Base-by-base conservation (phyloP, 2,113 vertebrate species). In the Ibidorhyncha struthersii region DNA sequence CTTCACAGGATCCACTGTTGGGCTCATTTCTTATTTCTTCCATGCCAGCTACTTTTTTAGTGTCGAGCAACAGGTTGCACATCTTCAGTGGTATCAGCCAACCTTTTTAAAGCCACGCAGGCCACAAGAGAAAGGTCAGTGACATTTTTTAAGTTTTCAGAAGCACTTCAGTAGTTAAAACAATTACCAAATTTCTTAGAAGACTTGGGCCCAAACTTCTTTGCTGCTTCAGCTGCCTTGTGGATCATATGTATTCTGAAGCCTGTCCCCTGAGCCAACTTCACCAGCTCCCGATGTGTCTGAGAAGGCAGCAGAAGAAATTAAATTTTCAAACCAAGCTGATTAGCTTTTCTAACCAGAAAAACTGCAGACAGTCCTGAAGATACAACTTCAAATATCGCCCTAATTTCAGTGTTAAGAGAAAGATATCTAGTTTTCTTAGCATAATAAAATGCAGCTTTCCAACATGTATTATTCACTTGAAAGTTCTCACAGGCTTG, bases 221-320 rank as follows among this genome's bases (percentile, higher is more conserved):
- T 99, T 29, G 98, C 99, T 56, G 99, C 99, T 56, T 99, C 97
- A 58, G 98, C 98, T 70, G 99, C 99, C 98, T 99, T 99, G 97
- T 99, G 98, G 72, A 99, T 99, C 98, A 99, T 99, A 76, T 99
- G 99, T 97, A 99, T 98, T 59, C 99, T 98, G 96, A 99, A 99
- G 78, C 99, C 99, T 2, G 98, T 97, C 50, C 99, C 99, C 45
- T 99, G 99, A 1, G 99, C 99, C 86, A 99, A 92, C 89, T 99
- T 99, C 77, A 99, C 96, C 96, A 99, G 98, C 96, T 99, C 99
- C 93, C 99, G 97, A 96, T 99, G 98, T 14, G 99, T 99, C 99
- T 99, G 94, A 47, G 97, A 92, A 61, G 82, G 23, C 86, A 97
- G 78, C 50, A 71, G 58, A 25, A 91, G 45, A 87, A 90, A 69